These are phyloP conservation scores for Drosophila buzzatii DNA, from an alignment of 2,888 invertebrate genomes.

Conservation along the genomic window DNA sequence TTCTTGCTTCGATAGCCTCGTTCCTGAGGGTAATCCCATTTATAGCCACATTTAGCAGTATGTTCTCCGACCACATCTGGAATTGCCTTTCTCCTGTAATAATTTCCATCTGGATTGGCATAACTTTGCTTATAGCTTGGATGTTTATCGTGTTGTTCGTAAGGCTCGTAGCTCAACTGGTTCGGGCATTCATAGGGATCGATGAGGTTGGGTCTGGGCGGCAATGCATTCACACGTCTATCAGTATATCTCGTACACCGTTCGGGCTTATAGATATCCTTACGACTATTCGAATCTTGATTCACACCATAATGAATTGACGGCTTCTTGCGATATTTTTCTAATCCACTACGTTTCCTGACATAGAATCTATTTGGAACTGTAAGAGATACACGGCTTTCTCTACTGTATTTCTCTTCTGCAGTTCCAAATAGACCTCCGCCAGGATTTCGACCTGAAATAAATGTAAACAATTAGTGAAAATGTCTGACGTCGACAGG, in stretches of 20 bases:
- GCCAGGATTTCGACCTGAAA: conserved; percentile 50
- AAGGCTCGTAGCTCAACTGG: not conserved
- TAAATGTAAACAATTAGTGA: not conserved
- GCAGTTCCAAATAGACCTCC: conserved; percentile 40
- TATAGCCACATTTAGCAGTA: not conserved
- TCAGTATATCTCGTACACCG: not conserved
- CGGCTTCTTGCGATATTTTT: not conserved
- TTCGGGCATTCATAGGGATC: conserved; percentile 13
- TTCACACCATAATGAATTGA: not conserved
- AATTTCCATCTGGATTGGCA: not conserved
- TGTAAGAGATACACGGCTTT: conserved; percentile 22
- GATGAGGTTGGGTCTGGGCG: not conserved
- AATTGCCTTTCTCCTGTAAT: not conserved
- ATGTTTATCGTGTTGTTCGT: not conserved
- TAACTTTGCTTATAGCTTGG: not conserved
- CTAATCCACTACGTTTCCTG: conserved; percentile 2
- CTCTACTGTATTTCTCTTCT: conserved; percentile 5
- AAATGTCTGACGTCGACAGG: not conserved
- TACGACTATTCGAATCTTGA: not conserved
- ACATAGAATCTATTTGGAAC: conserved; percentile 51
- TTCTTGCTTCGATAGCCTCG: not conserved
- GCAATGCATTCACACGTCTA: not conserved
- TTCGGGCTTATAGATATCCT: not conserved
- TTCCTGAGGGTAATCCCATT: not conserved
- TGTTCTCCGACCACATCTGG: not conserved